Base-by-base conservation (phyloP, 2,888 invertebrate species). In the Eurois occulta region DNA sequence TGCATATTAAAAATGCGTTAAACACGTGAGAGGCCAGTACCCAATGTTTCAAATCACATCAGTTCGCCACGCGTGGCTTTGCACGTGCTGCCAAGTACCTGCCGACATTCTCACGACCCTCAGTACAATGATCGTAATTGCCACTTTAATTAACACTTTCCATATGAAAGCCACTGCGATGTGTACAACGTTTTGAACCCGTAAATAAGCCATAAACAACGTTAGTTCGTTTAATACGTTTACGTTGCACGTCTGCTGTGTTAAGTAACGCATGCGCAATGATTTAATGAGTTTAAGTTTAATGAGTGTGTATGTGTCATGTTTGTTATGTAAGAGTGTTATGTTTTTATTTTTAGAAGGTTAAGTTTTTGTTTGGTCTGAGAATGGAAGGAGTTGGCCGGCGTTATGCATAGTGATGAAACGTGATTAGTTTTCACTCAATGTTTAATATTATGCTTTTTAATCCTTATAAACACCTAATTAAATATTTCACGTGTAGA, bases 41-140 rank as follows among this genome's bases (percentile, higher is more conserved):
- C 84, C 81, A 87, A 83, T 86, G 88, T 81, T 85, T 86, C 80
- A 81, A 89, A 88, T 89, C 86, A 87, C 87, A 89, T 85, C 86
- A 84, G 85, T 91, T 91, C 77, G 91, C 73, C 77, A 89, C 88
- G 89, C 91, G 79, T 88, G 81, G 77, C 32, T 55, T 18, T 35
- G 71, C 87, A 88, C 88, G 85, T 87, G 88, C 85, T 21, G 28
- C 62, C n/a, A 41, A 18, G 18, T 48, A 48, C 35, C 43, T 41
- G 75, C 55, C 38, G 64, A 64, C 66, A 72, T 84, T 89, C 86
- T 81, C 81, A 84, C 74, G 81, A 78, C 52, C 77, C 67, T 64
- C 77, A 38, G 24, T 38, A 70, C 58, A 64, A 41, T 72, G 38
- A 68, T 60, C 18, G 43, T 74, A 84, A 77, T 71, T 52, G 58